phyloP scores from a whole-genome alignment of 2,113 vertebrate species.

The Sturnira hondurensis region DNA sequence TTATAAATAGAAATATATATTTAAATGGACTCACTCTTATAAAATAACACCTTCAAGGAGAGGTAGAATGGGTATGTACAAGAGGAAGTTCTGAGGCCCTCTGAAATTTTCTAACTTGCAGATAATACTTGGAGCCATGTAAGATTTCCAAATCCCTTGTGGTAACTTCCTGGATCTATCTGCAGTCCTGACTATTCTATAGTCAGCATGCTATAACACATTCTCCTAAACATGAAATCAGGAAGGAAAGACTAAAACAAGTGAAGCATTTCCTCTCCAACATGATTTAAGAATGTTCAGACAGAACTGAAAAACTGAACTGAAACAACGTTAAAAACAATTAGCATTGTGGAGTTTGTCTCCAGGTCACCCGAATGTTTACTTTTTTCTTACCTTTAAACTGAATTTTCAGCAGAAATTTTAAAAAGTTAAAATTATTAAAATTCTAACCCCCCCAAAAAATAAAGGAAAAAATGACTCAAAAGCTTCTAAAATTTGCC shows the following conservation, averaged over 20 bases:
- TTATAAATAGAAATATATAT: not conserved
- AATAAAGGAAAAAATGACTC: not conserved
- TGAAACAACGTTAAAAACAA: not conserved
- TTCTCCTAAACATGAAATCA: not conserved
- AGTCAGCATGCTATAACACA: not conserved
- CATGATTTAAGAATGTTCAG: not conserved
- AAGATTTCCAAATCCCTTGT: not conserved
- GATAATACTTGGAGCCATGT: not conserved
- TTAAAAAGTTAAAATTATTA: not conserved
- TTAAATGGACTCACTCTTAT: not conserved
- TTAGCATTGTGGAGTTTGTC: not conserved
- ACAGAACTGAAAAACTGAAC: not conserved
- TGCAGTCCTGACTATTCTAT: not conserved
- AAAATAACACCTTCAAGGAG: not conserved
- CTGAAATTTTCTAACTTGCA: not conserved
- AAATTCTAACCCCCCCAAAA: not conserved
- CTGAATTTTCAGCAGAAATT: not conserved
- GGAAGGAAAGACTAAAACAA: not conserved
- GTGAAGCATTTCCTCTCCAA: not conserved
- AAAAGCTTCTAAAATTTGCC: not conserved
- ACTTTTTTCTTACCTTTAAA: not conserved
- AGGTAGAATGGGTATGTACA: not conserved
- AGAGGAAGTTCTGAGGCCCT: not conserved
- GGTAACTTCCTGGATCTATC: not conserved
- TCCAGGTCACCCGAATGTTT: not conserved